Evolutionary conservation across 2,113 vertebrate genomes (phyloP).

Genomic region (Macaca fascicularis): DNA sequence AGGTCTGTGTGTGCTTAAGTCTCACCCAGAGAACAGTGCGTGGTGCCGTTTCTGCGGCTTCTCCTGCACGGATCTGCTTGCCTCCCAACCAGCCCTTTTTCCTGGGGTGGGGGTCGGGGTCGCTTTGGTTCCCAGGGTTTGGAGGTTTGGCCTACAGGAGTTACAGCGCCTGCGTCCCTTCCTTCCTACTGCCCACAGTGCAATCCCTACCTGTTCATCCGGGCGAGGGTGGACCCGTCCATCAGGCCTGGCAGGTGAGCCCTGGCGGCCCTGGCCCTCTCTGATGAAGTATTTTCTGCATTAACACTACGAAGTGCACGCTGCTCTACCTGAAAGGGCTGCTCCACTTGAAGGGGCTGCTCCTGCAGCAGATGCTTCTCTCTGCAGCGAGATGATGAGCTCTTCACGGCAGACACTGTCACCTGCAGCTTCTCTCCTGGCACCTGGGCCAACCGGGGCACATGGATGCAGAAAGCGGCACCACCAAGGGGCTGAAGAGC

Average conservation of each 20-base stretch:
- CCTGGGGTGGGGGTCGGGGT: background rate
- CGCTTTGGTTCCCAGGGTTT: no score
- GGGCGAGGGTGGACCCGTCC: background rate
- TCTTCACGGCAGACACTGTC: background rate
- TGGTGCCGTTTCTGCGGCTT: no score
- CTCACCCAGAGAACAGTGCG: rapidly evolving
- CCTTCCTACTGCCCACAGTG: background rate
- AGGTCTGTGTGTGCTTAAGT: background rate
- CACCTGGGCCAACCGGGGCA: background rate
- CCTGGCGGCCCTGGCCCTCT: background rate
- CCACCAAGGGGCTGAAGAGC: no score
- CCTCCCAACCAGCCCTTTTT: background rate
- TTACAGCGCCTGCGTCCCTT: background rate
- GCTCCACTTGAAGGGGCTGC: no score
- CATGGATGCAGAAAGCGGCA: background rate
- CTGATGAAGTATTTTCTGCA: rapidly evolving
- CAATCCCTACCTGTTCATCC: background rate
- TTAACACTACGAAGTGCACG: rapidly evolving
- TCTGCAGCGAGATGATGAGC: background rate
- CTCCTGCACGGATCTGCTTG: background rate
- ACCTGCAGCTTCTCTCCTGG: background rate
- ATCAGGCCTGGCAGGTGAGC: background rate
- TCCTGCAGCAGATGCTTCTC: background rate
- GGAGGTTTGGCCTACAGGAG: background rate
- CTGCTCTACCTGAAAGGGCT: no score